These are phyloP conservation scores for Latrodectus geometricus DNA, from an alignment of 1,140 invertebrate genomes.

Conservation along the genomic window DNA sequence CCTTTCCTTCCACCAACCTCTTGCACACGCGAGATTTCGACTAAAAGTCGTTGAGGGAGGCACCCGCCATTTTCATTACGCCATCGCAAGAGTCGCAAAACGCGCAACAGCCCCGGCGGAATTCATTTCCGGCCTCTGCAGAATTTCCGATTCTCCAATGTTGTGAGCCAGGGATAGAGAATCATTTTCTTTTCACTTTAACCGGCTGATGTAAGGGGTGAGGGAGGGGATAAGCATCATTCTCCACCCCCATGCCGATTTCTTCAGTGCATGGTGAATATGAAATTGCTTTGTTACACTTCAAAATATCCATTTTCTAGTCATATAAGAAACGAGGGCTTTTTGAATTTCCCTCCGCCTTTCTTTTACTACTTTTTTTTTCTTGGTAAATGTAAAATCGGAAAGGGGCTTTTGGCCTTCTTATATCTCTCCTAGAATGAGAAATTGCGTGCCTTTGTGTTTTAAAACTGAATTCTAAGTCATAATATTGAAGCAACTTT, in stretches of 20 bases:
- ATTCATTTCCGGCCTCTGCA: slow-evolving; percentile 25
- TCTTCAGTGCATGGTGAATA: neutral
- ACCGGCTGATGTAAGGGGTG: neutral
- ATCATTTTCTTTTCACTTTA: slow-evolving; percentile 37
- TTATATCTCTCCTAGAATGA: too few species aligned
- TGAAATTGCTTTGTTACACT: slow-evolving; percentile 3
- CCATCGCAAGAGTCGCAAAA: slow-evolving; percentile 4
- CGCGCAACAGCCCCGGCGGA: slow-evolving; percentile 26
- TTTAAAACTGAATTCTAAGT: too few species aligned
- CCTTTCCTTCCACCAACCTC: neutral
- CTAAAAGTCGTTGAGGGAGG: slow-evolving; percentile 1
- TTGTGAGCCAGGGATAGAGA: neutral
- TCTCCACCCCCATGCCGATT: neutral
- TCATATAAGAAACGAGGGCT: neutral
- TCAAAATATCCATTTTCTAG: neutral
- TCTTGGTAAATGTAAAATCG: too few species aligned
- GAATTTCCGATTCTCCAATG: slow-evolving; percentile 21
- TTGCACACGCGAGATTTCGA: slow-evolving; percentile 4
- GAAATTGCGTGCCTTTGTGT: too few species aligned
- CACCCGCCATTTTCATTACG: slow-evolving; percentile 27
- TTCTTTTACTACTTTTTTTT: neutral
- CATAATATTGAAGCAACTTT: too few species aligned
- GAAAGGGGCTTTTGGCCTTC: too few species aligned
- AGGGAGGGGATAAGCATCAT: neutral
- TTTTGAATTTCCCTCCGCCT: neutral